A percentile compares a stretch with the other conserved stretches of the same genome.
Conservation (phyloP, 2,113 vertebrate species). For the Poeciliopsis occidentalis region DNA sequence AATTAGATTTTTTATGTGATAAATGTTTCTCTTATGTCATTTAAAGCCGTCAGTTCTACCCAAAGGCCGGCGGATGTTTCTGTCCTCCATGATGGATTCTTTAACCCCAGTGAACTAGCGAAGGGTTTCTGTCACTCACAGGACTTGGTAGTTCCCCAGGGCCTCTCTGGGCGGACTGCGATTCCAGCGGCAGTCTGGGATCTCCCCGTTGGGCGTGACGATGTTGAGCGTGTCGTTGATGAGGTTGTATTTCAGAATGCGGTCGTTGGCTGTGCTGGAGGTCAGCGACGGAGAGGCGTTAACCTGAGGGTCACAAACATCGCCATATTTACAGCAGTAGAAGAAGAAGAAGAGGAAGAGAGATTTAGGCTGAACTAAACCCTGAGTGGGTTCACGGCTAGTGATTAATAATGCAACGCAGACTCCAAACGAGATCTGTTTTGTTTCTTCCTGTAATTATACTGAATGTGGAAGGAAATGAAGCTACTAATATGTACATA, state of each 20-base stretch:
- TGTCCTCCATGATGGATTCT: not conserved
- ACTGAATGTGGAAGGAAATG: constrained; percentile 48
- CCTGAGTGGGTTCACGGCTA: not conserved
- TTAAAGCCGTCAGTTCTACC: constrained; percentile 41
- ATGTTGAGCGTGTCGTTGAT: constrained; percentile 98
- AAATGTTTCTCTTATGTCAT: not conserved
- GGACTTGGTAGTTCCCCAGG: constrained; percentile 93
- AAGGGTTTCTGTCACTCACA: constrained; percentile 84
- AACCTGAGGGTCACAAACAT: constrained; percentile 79
- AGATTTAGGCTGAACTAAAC: not conserved
- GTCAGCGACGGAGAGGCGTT: constrained; percentile 97
- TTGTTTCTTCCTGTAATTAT: constrained; percentile 22
- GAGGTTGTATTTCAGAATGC: constrained; percentile 97
- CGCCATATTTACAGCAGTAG: not conserved
- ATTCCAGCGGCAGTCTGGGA: constrained; percentile 95
- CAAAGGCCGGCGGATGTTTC: constrained; percentile 28
- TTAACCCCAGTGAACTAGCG: not conserved
- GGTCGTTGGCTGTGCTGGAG: constrained; percentile 96
- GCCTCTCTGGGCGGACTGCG: constrained; percentile 90
- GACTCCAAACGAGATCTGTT: constrained; percentile 16
- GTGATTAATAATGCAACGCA: constrained; percentile 1
- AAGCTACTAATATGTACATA: not conserved
- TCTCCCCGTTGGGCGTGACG: constrained; percentile 91
- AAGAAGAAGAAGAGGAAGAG: not conserved
- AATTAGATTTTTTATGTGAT: too few species aligned